phyloP scores from a whole-genome alignment of 2,113 vertebrate genomes.

The Daphoenositta chrysoptera region DNA sequence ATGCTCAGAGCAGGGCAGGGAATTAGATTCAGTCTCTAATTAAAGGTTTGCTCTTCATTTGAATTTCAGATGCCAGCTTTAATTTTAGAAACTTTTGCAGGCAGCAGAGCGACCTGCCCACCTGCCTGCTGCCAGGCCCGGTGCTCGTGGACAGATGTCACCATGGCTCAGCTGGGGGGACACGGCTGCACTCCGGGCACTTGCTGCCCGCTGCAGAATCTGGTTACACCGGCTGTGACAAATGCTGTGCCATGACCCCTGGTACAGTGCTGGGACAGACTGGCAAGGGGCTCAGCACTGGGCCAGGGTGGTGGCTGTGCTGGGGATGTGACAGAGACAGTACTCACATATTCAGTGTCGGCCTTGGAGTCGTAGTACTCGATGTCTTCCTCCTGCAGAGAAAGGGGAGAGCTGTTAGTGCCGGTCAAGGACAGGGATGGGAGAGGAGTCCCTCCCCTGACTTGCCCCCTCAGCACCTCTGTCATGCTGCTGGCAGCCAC shows the following conservation, averaged over 20 bases:
- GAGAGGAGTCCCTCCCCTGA: background rate
- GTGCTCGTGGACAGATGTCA: background rate
- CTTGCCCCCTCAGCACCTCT: accelerated
- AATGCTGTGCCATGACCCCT: background rate
- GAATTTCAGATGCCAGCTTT: constrained; percentile 80
- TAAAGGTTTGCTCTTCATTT: constrained; percentile 80
- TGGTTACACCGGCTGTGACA: accelerated
- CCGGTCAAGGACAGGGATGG: accelerated
- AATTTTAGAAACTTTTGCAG: constrained; percentile 76
- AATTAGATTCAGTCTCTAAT: constrained; percentile 80
- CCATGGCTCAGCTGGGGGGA: background rate
- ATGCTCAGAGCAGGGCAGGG: constrained; percentile 66
- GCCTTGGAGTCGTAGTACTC: constrained; percentile 97
- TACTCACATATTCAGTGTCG: constrained; percentile 92
- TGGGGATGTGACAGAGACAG: background rate
- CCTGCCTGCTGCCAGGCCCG: constrained; percentile 28
- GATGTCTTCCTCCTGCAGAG: constrained; percentile 88
- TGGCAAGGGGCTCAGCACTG: accelerated
- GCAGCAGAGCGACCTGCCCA: constrained; percentile 58
- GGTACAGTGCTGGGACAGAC: background rate
- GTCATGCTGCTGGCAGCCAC: background rate
- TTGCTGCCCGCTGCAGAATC: background rate
- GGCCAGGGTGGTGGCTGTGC: background rate
- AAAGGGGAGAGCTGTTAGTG: constrained; percentile 20
- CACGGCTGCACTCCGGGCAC: accelerated